Evolutionary conservation across 1,140 invertebrate genomes (phyloP).

Genomic region (Seison nebaliae): DNA sequence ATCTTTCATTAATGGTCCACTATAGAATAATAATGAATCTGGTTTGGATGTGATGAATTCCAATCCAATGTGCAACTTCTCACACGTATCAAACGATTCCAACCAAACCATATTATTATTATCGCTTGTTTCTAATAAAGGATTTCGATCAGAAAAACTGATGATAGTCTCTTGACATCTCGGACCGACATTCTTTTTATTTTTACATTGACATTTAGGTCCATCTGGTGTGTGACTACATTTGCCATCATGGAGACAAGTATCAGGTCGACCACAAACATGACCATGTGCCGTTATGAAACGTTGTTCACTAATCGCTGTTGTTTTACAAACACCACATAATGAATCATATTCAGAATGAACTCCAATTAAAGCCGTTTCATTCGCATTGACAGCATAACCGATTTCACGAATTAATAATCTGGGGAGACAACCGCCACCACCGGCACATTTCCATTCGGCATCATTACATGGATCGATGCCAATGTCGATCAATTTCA

Average conservation of each 20-base stretch:
- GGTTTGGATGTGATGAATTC: conserved; percentile 69
- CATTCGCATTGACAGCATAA: conserved; percentile 82
- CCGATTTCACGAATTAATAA: conserved; percentile 49
- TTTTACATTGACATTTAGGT: conserved; percentile 52
- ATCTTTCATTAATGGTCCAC: conserved; percentile 65
- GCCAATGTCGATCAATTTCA: conserved; percentile 83
- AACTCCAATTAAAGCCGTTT: conserved; percentile 69
- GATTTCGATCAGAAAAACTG: conserved; percentile 64
- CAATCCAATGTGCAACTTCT: conserved; percentile 65
- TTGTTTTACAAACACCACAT: too few species aligned
- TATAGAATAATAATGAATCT: conserved; percentile 73
- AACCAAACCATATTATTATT: conserved; percentile 47
- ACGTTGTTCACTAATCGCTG: too few species aligned
- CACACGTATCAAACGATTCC: conserved; percentile 72
- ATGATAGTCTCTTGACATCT: conserved; percentile 76
- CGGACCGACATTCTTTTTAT: conserved; percentile 66
- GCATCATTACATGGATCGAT: conserved; percentile 86
- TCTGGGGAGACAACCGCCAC: conserved; percentile 63
- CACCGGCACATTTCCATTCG: conserved; percentile 67
- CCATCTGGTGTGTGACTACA: conserved; percentile 49
- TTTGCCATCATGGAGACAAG: conserved; percentile 73
- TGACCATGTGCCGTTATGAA: conserved; percentile 16
- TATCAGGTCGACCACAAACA: conserved; percentile 33
- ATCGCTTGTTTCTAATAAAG: conserved; percentile 13
- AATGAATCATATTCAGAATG: conserved; percentile 57